Conservation (phyloP, 2,113 vertebrate genomes). For the Bujurquina vittata region DNA sequence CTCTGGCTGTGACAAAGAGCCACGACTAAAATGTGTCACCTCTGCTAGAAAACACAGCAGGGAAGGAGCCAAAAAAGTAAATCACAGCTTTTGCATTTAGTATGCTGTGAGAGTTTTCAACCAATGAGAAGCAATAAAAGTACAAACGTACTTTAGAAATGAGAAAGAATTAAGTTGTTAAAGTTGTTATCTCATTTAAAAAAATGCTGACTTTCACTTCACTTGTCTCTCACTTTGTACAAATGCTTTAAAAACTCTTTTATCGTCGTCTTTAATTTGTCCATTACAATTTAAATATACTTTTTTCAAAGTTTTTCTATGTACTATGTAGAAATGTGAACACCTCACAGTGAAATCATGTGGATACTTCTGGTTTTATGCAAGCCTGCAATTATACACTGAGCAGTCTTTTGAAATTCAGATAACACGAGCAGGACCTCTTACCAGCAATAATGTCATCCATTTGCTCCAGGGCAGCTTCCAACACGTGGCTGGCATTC, state of each 20-base stretch:
- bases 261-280: background rate
- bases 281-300: background rate
- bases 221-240: background rate
- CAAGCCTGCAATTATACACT: slow-evolving; percentile 47
- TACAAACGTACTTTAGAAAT: background rate
- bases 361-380: slow-evolving; percentile 10
- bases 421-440: slow-evolving; percentile 48
- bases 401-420: slow-evolving; percentile 19
- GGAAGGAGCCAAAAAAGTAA: background rate
- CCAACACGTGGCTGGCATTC: slow-evolving; percentile 87
- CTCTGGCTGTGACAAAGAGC: slow-evolving; percentile 47
- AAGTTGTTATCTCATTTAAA: background rate
- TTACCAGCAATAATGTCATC: slow-evolving; percentile 93
- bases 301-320: background rate
- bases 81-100: background rate
- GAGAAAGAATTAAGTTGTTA: background rate
- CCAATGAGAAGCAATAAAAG: background rate
- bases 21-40: slow-evolving; percentile 64
- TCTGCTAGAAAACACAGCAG: slow-evolving; percentile 26
- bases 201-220: background rate
- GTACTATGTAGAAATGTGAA: background rate
- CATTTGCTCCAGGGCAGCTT: slow-evolving; percentile 92
- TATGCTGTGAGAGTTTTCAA: background rate
- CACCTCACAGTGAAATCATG: background rate
- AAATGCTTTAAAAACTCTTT: background rate